Evolutionary conservation across 2,888 invertebrate genomes (phyloP).

Genomic region (Microctonus brassicae): DNA sequence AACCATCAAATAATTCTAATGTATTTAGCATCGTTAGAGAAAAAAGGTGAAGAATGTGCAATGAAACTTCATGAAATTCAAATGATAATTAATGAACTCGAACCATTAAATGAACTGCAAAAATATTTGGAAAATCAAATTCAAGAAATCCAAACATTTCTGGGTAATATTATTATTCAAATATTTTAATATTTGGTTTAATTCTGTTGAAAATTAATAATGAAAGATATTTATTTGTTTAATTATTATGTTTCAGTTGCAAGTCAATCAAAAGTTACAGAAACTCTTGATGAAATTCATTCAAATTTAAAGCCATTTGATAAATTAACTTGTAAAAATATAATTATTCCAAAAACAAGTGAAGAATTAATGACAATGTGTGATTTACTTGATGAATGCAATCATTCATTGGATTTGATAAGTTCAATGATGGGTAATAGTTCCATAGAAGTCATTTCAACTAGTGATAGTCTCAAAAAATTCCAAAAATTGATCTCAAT

Average conservation of each 20-base stretch:
- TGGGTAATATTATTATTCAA: conserved; percentile 41
- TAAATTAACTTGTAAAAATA: no score
- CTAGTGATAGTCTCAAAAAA: conserved; percentile 42
- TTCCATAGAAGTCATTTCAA: conserved; percentile 37
- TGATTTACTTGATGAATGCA: no score
- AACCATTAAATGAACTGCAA: conserved; percentile 43
- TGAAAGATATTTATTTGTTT: neutral
- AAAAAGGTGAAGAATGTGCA: conserved; percentile 45
- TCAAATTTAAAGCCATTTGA: conserved; percentile 47
- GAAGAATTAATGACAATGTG: no score
- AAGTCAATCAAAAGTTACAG: conserved; percentile 36
- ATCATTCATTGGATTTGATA: conserved; percentile 42
- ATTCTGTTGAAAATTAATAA: no score
- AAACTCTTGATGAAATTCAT: conserved; percentile 43
- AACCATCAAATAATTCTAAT: conserved; percentile 34
- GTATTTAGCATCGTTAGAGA: conserved; percentile 46
- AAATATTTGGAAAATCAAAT: conserved; percentile 46
- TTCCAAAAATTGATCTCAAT: conserved; percentile 41
- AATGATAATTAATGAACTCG: conserved; percentile 50
- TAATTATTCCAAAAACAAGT: no score
- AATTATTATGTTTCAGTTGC: conserved; percentile 39
- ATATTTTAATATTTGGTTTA: neutral
- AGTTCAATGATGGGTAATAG: conserved; percentile 42
- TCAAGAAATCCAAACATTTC: conserved; percentile 31
- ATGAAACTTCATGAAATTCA: conserved; percentile 46